Evolutionary conservation across 2,797 vertebrate species (phyloP).

Genomic region (Crax fasciolata): DNA sequence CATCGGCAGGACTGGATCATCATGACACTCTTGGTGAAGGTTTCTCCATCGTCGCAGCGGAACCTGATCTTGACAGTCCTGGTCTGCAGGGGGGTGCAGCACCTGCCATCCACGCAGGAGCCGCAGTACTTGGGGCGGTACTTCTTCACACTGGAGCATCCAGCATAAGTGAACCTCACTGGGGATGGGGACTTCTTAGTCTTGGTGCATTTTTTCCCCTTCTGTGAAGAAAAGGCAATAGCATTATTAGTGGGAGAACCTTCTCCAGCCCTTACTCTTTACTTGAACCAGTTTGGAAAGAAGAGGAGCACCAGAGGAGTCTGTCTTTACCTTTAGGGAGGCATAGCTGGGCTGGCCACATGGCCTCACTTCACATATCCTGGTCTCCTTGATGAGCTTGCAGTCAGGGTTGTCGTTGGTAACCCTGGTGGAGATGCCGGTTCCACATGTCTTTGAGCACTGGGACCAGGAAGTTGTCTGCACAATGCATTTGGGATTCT

Average conservation of each 20-base stretch:
- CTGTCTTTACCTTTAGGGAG: constrained; percentile 91
- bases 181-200: constrained; percentile 92
- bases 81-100: constrained; percentile 95
- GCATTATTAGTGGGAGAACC: constrained; percentile 15
- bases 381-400: constrained; percentile 94
- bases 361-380: constrained; percentile 96
- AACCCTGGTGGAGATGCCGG: constrained; percentile 95
- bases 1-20: constrained; percentile 99
- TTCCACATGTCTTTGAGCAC: constrained; percentile 97
- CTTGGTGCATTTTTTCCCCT: constrained; percentile 97
- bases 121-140: constrained; percentile 96
- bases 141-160: constrained; percentile 95
- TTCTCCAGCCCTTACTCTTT: background rate
- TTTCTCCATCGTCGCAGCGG: constrained; percentile 95
- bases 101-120: constrained; percentile 94
- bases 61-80: constrained; percentile 96
- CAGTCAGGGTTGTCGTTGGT: constrained; percentile 96
- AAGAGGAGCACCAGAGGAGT: background rate
- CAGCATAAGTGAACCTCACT: constrained; percentile 92
- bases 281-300: background rate
- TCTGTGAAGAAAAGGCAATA: constrained; percentile 83
- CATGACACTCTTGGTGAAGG: constrained; percentile 97
- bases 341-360: constrained; percentile 91
- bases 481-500: constrained; percentile 93
- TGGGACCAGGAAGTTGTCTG: constrained; percentile 98